Evolutionary conservation across 2,113 vertebrate genomes (phyloP), one percentile per base, ranked within the genome.

Genomic region (Sardina pilchardus): DNA sequence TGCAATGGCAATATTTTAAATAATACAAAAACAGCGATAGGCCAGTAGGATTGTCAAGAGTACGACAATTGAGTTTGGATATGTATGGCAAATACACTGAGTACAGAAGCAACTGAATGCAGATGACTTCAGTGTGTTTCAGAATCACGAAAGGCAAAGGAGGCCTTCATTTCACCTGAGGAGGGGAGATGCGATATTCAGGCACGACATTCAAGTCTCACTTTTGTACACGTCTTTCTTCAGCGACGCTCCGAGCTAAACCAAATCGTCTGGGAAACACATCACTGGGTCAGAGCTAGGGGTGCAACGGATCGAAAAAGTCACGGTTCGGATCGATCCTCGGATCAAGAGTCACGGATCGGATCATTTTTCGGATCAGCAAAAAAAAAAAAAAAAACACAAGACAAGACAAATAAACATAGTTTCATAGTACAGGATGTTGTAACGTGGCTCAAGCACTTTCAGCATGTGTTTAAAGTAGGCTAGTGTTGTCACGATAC

Each of bases 1-100:
- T 16, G 75, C 19, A 88, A 83, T 47, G 82, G 75, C 81, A 81
- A 59, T 47, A 78, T 42, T 81, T 48, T 83, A 36, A 45, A 63
- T 8, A 88, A 83, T 67, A 80, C 16, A 42, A 24, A 59, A 53
- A 81, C 42, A 59, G 48, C 4, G 14, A 78, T 82, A 63, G 83
- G 75, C 9, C 82, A 81, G 44, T 39, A 84, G 39, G 43, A 83
- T 86, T 86, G 71, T 53, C 48, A 85, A 47, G 30, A 17, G 4
- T 78, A 16, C 36, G 26, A 34, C 71, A n/a, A 30, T 71, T 71
- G 9, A 71, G n/a, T 17, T 34, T 75, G 10, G 2, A 36, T 30
- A 71, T 67, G 10, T 71, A 34, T 78, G 53, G 19, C 53, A 59
- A 59, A 24, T 24, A 59, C 53, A 59, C 53, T 59, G 19, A 24